Evolutionary conservation across 2,888 invertebrate species (phyloP).

Genomic region (Eilema depressum): DNA sequence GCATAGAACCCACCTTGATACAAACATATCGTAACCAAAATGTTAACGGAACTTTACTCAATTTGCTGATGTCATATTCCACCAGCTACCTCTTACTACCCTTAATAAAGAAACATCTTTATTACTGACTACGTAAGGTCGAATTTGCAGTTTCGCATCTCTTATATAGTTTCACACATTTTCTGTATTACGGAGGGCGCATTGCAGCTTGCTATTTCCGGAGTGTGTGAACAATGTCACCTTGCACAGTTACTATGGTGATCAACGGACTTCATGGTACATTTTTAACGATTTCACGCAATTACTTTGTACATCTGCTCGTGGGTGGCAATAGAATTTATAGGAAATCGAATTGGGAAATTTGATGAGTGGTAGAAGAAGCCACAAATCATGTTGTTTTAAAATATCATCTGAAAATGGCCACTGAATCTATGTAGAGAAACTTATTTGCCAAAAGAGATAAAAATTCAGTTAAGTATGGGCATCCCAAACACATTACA

Average conservation of each 20-base stretch:
- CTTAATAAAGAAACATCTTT: neutral
- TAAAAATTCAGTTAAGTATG: no score
- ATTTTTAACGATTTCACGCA: conserved; percentile 50
- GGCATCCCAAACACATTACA: no score
- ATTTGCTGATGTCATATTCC: conserved; percentile 63
- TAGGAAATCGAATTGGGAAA: conserved; percentile 9
- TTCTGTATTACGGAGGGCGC: conserved; percentile 41
- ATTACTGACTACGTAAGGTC: conserved; percentile 1
- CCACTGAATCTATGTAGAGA: no score
- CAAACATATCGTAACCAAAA: conserved; percentile 58
- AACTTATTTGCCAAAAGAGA: no score
- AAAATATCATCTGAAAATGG: no score
- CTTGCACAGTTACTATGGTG: conserved; percentile 74
- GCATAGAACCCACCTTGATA: conserved; percentile 51
- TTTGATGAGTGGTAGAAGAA: conserved; percentile 2
- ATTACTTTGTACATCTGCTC: conserved; percentile 46
- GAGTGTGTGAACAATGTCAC: conserved; percentile 77
- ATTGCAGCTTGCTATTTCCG: conserved; percentile 82
- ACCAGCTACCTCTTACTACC: conserved; percentile 12
- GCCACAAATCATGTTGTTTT: no score
- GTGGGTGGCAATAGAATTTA: conserved; percentile 26
- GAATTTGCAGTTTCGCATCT: neutral
- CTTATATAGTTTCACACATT: conserved; percentile 19
- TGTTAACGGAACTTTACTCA: conserved; percentile 70
- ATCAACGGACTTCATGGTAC: conserved; percentile 64